Percentiles rank a stretch among this genome's conserved stretches.
Conservation (phyloP, 2,888 invertebrate genomes). For the Melipona beecheii region DNA sequence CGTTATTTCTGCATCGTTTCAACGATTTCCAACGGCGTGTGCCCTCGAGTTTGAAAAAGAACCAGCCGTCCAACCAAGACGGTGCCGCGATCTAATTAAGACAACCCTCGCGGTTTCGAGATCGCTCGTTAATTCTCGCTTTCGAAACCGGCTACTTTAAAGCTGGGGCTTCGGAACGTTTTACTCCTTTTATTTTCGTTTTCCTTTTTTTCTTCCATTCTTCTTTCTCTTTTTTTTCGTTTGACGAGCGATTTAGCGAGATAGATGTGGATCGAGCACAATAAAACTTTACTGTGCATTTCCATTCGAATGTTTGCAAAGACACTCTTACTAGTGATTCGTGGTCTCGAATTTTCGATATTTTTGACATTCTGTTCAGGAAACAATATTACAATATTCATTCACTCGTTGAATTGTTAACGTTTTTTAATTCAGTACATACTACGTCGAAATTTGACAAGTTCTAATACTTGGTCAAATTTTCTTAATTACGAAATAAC, state of each 20-base stretch:
- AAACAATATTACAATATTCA: no score
- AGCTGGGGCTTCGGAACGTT: not conserved
- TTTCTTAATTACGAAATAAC: no score
- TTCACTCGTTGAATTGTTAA: no score
- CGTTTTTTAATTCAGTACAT: no score
- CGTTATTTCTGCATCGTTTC: conserved; percentile 51
- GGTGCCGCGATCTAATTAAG: conserved; percentile 55
- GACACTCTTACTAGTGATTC: no score
- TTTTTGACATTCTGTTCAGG: no score
- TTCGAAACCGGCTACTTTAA: conserved; percentile 35
- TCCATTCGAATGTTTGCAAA: no score
- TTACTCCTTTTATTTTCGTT: not conserved
- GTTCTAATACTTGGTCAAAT: no score
- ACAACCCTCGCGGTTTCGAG: conserved; percentile 53
- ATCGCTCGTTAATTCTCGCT: conserved; percentile 57
- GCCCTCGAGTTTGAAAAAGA: conserved; percentile 37
- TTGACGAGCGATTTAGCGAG: not conserved
- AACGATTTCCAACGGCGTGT: conserved; percentile 32
- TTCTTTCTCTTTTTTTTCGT: not conserved
- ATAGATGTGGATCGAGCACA: no score
- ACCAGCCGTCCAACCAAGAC: conserved; percentile 24
- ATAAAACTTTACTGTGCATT: no score
- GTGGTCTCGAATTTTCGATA: no score
- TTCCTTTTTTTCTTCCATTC: not conserved
- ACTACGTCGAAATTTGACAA: no score